A percentile compares a stretch with the other conserved stretches of the same genome.
Evolutionary conservation across 2,888 invertebrate species (phyloP).

Genomic region (Cephus sareptanus): DNA sequence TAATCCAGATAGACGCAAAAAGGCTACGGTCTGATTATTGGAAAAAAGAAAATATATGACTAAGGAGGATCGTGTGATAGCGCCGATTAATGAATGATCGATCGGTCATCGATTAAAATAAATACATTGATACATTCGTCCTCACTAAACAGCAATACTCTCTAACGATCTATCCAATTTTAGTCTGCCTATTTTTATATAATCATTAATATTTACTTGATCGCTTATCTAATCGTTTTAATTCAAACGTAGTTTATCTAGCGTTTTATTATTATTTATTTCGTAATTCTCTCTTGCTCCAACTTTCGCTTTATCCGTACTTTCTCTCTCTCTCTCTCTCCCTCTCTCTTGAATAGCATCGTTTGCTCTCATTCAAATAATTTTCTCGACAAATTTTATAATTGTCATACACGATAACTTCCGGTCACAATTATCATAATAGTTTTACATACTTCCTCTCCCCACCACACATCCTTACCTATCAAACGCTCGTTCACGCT

Average conservation of each 20-base stretch:
- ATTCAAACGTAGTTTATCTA: slow-evolving; percentile 6
- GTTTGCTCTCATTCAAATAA: not conserved
- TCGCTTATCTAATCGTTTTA: slow-evolving; percentile 10
- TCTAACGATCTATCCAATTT: slow-evolving; percentile 11
- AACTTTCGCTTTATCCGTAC: not conserved
- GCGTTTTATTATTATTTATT: slow-evolving; percentile 9
- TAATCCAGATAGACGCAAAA: not conserved
- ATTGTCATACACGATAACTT: not conserved
- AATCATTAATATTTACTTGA: slow-evolving; percentile 14
- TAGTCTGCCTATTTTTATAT: not conserved
- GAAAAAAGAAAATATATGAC: not conserved
- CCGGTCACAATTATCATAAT: not conserved
- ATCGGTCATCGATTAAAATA: slow-evolving; percentile 11
- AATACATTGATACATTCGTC: slow-evolving; percentile 16
- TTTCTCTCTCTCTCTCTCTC: no score
- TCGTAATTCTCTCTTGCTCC: slow-evolving; percentile 2
- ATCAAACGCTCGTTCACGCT: no score
- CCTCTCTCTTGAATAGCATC: not conserved
- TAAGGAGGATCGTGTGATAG: not conserved
- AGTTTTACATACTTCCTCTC: not conserved
- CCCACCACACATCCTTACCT: not conserved
- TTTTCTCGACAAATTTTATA: no score
- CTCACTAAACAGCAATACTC: slow-evolving; percentile 19
- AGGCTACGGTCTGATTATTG: not conserved
- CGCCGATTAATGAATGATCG: slow-evolving; percentile 4